phyloP scores from a whole-genome alignment of 2,888 invertebrate genomes.

The Melinopterus prodromus region DNA sequence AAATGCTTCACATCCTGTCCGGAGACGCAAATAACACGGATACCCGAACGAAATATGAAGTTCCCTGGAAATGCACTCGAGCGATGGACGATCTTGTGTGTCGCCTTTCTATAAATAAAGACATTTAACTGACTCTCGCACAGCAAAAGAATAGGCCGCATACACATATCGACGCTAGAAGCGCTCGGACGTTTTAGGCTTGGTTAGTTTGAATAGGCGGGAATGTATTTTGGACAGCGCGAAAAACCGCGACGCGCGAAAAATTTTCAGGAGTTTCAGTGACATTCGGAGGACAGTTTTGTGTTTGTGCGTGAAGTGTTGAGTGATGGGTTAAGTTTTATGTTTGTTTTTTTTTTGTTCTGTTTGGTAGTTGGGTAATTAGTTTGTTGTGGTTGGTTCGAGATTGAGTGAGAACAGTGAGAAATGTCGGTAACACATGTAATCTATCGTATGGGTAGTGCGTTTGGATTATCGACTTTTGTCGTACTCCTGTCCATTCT shows the following conservation, averaged over 20 bases:
- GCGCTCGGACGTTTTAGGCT: conserved; percentile 8
- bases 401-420: neutral
- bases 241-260: conserved; percentile 12
- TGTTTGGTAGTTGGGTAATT: conserved; percentile 13
- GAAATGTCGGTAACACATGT: neutral
- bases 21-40: conserved; percentile 19
- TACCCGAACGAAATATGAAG: conserved; percentile 13
- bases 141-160: conserved; percentile 35
- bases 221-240: conserved; percentile 16
- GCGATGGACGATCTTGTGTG: conserved; percentile 24
- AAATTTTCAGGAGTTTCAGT: neutral
- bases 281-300: conserved; percentile 9
- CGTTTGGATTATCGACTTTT: neutral
- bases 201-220: conserved; percentile 4
- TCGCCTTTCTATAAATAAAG: conserved; percentile 44
- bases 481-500: neutral
- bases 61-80: conserved; percentile 30
- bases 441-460: neutral
- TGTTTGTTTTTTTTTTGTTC: neutral
- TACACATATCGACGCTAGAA: conserved; percentile 18
- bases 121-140: conserved; percentile 32
- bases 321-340: conserved; percentile 20
- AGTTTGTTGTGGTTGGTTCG: conserved; percentile 8
- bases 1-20: conserved; percentile 23
- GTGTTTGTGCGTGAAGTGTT: conserved; percentile 15